Evolutionary conservation across 2,797 vertebrate genomes (phyloP), one percentile per base, ranked within the genome.

Genomic region (Sebastolobus altivelis): DNA sequence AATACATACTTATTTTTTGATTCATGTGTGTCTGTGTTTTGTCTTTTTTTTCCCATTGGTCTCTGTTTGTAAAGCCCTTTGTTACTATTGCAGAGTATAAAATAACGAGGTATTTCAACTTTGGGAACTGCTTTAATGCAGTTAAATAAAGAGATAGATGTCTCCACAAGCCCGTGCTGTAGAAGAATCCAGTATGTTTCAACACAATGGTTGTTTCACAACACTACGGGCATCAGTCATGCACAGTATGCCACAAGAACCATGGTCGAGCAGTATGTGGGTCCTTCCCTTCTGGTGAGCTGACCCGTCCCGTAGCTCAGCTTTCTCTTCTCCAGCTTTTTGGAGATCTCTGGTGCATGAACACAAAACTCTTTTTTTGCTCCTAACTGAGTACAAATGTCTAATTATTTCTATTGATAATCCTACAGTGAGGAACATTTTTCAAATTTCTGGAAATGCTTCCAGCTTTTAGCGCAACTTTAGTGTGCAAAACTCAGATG

Each of bases 291-390:
- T 88, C 82, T 71, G 78, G 68, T 62, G 81, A 79, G 83, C n/a
- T 89, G 93, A 92, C 88, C 93, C 79, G 74, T 69, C 81, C 76
- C 86, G 79, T 31, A 55, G 82, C 85, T 84, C n/a, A 1, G 66
- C 86, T 82, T 70, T 18, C 81, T 72, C 89, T 87, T 56, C 76
- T 92, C 66, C 89, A 63, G 81, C 77, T 88, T 88, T 94, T 88
- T 33, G 22, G 81, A 65, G 38, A 65, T 65, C 18, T 54, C 16
- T 63, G 52, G 6, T 62, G 72, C 31, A 60, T 46, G 20, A 31
- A 58, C 52, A 35, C 56, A 70, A 43, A 67, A 71, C 5, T 6
- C 2, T 37, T 72, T 4, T 12, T 72, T 4, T 18, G 6, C 18
- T 29, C 4, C 9, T 5, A 13, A n/a, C 65, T 76, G 1, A 62